Conservation (phyloP, 2,797 vertebrate genomes). For the Podargus strigoides region DNA sequence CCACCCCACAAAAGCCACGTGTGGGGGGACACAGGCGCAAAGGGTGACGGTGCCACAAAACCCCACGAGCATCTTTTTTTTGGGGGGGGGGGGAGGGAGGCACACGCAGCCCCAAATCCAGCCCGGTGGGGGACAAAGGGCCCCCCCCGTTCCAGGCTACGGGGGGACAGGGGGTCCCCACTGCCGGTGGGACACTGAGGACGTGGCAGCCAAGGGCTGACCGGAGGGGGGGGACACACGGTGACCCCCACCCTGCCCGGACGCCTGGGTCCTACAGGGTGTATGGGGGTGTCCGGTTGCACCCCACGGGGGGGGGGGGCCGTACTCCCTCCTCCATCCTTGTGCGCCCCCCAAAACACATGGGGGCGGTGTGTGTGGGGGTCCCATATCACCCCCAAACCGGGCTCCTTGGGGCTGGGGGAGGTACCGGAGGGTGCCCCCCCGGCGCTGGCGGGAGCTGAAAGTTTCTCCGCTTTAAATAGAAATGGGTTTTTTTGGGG, state of each 20-base stretch:
- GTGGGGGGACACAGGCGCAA: not conserved
- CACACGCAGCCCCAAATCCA: not conserved
- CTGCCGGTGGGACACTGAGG: not conserved
- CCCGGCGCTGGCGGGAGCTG: too few species aligned
- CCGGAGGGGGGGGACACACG: not conserved
- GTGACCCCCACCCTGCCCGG: not conserved
- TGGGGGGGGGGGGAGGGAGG: not conserved
- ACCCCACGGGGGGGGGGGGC: not conserved
- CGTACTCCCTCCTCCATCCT: not conserved
- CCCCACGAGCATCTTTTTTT: not conserved
- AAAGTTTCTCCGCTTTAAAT: not conserved
- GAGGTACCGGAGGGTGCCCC: too few species aligned
- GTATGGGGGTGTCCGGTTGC: not conserved
- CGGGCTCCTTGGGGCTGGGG: too few species aligned
- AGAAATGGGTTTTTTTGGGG: not conserved
- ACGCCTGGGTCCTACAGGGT: not conserved
- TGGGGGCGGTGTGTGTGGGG: too few species aligned
- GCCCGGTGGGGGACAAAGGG: not conserved
- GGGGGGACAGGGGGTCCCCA: not conserved
- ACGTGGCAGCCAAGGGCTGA: not conserved
- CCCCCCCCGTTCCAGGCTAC: not conserved
- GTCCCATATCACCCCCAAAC: not conserved
- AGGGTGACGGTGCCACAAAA: not conserved
- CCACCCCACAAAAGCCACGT: not conserved
- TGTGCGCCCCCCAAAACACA: not conserved